These are phyloP conservation scores for Brachionus rubens DNA, from an alignment of 1,140 invertebrate species.

Conservation along the genomic window DNA sequence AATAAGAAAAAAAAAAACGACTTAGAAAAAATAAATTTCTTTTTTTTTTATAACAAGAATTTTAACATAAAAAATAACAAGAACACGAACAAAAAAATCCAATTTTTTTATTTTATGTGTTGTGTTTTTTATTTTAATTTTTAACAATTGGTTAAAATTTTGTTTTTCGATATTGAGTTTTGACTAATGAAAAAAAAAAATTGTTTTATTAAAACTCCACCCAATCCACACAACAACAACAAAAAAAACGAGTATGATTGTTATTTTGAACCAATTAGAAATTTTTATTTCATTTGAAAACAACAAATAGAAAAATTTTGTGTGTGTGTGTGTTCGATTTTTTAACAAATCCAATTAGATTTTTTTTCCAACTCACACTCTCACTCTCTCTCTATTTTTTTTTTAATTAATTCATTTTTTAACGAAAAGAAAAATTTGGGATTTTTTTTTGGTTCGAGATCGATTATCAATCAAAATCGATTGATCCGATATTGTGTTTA, in stretches of 20 bases:
- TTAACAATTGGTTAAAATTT: constrained; percentile 14
- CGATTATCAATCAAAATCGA: too few relatives aligned
- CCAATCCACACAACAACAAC: too few relatives aligned
- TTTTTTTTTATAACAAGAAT: constrained; percentile 8
- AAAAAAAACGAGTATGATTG: too few relatives aligned
- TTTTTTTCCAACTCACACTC: too few relatives aligned
- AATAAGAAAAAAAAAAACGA: not conserved
- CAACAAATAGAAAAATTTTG: not conserved
- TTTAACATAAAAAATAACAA: constrained; percentile 43
- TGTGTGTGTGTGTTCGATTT: not conserved
- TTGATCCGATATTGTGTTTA: too few relatives aligned
- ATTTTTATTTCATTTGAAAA: not conserved
- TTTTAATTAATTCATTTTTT: too few relatives aligned
- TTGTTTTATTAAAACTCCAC: not conserved
- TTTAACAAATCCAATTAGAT: not conserved
- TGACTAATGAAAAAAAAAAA: constrained; percentile 5
- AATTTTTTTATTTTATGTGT: not conserved
- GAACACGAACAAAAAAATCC: constrained; percentile 23
- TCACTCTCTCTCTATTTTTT: too few relatives aligned
- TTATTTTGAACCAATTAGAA: constrained; percentile 4
- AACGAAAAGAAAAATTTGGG: too few relatives aligned
- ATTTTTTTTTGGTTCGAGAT: too few relatives aligned
- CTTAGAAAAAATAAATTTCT: not conserved
- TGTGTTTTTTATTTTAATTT: not conserved
- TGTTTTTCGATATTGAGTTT: not conserved